Evolutionary conservation across 35 echinoderm and acorn worm species (phyloP).

Genomic region (Lytechinus variegatus): DNA sequence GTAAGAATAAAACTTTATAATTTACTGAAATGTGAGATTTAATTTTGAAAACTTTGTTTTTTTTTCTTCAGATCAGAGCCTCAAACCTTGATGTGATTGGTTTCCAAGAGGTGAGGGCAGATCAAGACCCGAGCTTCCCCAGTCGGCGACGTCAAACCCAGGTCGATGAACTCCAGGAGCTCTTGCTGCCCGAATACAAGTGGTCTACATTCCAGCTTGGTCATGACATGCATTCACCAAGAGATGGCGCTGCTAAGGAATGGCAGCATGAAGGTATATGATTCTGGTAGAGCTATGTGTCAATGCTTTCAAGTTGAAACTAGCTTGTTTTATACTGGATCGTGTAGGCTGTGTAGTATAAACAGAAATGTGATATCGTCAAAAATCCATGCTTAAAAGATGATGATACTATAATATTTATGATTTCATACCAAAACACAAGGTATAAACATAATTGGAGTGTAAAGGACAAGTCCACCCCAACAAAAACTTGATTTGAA

Average conservation of each 20-base stretch:
- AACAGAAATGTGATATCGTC: too few species aligned
- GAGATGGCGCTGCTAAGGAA: conserved; percentile 3
- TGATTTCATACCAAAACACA: too few species aligned
- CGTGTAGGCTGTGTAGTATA: too few species aligned
- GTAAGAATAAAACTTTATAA: not conserved
- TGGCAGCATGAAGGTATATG: conserved; percentile 81
- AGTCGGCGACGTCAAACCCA: conserved; percentile 52
- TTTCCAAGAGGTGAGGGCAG: conserved; percentile 73
- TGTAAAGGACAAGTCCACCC: too few species aligned
- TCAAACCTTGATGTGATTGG: conserved; percentile 61
- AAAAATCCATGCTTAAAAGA: too few species aligned
- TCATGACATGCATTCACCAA: conserved; percentile 54
- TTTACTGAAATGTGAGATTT: not conserved
- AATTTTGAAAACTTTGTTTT: not conserved
- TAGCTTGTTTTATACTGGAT: too few species aligned
- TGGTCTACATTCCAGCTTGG: conserved; percentile 58
- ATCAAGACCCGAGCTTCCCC: conserved; percentile 6
- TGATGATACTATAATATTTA: too few species aligned
- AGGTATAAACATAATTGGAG: too few species aligned
- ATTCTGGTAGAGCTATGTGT: not conserved
- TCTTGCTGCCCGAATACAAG: conserved; percentile 65
- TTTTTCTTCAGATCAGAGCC: conserved; percentile 50
- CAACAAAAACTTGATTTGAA: too few species aligned
- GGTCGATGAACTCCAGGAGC: conserved; percentile 63
- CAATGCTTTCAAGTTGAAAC: too few species aligned